Conservation (phyloP, 1,140 invertebrate species). For the Eubasilissa regina region DNA sequence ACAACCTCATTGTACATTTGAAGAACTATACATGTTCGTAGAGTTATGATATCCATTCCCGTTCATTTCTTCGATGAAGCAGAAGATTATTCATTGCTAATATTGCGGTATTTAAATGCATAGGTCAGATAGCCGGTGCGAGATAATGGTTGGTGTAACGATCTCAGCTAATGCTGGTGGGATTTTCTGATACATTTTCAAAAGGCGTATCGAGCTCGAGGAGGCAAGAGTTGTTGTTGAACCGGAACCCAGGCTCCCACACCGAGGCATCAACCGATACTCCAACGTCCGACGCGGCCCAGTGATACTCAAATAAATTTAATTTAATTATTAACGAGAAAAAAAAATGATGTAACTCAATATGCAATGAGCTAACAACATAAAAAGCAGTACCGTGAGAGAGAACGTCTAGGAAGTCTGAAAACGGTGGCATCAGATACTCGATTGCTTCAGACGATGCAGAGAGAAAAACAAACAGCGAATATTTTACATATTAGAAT, state of each 20-base stretch:
- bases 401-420: too few relatives aligned
- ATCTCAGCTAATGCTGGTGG: conserved; percentile 31
- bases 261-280: not conserved
- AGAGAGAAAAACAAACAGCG: too few relatives aligned
- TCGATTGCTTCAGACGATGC: too few relatives aligned
- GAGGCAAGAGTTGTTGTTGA: conserved; percentile 38
- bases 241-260: conserved; percentile 41
- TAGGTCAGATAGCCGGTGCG: not conserved
- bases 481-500: too few relatives aligned
- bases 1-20: too few relatives aligned
- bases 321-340: not conserved
- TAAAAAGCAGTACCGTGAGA: too few relatives aligned
- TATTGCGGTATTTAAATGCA: not conserved
- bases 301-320: conserved; percentile 23
- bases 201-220: conserved; percentile 37
- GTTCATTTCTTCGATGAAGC: too few relatives aligned
- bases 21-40: too few relatives aligned
- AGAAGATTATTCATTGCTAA: not conserved
- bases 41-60: too few relatives aligned
- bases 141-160: conserved; percentile 25
- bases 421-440: too few relatives aligned
- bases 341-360: not conserved
- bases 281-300: conserved; percentile 34
- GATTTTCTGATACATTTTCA: conserved; percentile 39
- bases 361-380: too few relatives aligned